Conservation (phyloP, 2,888 invertebrate species). For the Coecobrya sp. region DNA sequence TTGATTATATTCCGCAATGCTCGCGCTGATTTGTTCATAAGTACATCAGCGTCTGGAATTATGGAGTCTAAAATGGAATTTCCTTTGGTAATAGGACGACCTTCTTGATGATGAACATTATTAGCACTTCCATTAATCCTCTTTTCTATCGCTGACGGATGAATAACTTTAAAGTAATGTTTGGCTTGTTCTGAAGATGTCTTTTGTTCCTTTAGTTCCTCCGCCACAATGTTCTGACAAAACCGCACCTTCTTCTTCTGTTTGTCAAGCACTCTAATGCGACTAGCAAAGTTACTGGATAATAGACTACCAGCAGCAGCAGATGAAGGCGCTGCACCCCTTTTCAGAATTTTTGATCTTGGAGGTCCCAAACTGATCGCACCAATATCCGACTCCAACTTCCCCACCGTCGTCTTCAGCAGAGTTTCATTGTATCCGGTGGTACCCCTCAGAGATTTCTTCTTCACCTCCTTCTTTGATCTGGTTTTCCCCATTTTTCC, state of each 20-base stretch:
- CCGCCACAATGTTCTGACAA: constrained; percentile 71
- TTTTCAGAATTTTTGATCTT: constrained; percentile 72
- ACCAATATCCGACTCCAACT: constrained; percentile 74
- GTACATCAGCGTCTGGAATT: constrained; percentile 54
- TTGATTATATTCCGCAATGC: constrained; percentile 72
- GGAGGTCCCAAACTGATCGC: constrained; percentile 76
- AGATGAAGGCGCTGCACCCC: constrained; percentile 30
- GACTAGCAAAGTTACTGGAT: constrained; percentile 78
- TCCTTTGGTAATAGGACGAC: neutral
- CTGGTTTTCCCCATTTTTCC: constrained; percentile 48
- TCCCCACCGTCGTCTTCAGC: constrained; percentile 68
- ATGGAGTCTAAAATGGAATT: neutral
- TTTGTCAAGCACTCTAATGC: constrained; percentile 53
- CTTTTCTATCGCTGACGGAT: constrained; percentile 71
- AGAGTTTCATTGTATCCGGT: constrained; percentile 5
- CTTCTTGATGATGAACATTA: neutral
- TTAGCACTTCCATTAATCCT: neutral
- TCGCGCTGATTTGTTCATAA: neutral
- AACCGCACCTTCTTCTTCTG: constrained; percentile 78
- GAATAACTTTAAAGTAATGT: constrained; percentile 73
- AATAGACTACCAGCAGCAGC: neutral
- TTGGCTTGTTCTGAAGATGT: constrained; percentile 54
- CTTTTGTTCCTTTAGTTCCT: constrained; percentile 62
- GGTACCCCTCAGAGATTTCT: neutral
- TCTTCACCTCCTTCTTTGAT: constrained; percentile 29